Evolutionary conservation across 1,140 invertebrate genomes (phyloP).

Genomic region (Brachionus plicatilis): DNA sequence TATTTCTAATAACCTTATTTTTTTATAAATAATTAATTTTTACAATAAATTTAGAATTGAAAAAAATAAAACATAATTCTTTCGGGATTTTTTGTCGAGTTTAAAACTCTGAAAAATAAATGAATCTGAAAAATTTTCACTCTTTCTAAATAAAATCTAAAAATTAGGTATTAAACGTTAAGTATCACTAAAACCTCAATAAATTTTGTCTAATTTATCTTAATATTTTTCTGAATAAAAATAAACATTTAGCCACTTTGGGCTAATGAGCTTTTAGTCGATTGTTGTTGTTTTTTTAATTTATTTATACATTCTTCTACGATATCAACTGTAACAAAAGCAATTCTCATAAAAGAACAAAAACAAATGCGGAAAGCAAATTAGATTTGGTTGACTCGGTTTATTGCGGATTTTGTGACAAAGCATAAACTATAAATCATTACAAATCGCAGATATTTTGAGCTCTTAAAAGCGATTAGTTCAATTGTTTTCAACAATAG

Average conservation of each 20-base stretch:
- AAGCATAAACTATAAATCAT: background rate
- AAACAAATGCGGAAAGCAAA: background rate
- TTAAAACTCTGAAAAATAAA: too few relatives aligned
- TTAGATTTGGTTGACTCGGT: conserved; percentile 26
- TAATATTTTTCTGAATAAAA: background rate
- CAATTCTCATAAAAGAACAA: background rate
- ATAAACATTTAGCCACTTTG: background rate
- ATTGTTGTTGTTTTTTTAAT: background rate
- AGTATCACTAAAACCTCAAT: too few relatives aligned
- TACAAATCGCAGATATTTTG: background rate
- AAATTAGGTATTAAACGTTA: too few relatives aligned
- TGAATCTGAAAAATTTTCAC: too few relatives aligned
- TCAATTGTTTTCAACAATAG: background rate
- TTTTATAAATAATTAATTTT: too few relatives aligned
- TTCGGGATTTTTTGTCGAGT: too few relatives aligned
- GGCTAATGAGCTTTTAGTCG: background rate
- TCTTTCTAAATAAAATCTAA: too few relatives aligned
- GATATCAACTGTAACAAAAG: background rate
- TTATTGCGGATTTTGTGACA: conserved; percentile 14
- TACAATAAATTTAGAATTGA: too few relatives aligned
- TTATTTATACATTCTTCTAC: background rate
- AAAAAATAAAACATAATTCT: too few relatives aligned
- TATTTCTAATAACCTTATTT: too few relatives aligned
- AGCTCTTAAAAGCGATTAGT: background rate
- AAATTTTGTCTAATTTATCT: background rate